Evolutionary conservation across 1,140 invertebrate species (phyloP), one percentile per base, ranked within the genome.

Genomic region (Xylocopa sonorina): DNA sequence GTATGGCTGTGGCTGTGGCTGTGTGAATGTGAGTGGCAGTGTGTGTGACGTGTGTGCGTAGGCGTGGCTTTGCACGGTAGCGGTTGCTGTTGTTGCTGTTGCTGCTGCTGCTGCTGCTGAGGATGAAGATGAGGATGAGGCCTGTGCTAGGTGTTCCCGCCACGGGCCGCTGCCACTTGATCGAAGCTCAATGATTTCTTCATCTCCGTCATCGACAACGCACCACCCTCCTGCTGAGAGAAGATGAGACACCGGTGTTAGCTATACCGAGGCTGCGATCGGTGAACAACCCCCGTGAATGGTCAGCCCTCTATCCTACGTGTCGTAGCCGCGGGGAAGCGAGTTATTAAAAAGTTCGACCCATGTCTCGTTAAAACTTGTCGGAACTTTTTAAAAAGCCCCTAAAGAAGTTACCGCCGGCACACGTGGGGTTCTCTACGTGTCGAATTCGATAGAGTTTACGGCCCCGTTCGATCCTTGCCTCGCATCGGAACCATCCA

Each of bases 151-250:
- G 91, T 92, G 89, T 91, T 92, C 85, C 90, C 91, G 76, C 88
- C 91, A 91, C 86, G 89, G 82, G 89, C 89, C 83, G 84, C 87
- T 74, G 77, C 87, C 86, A 91, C 91, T 88, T 93, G 92, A 89
- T 94, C 94, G 91, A 93, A 94, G 91, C 93, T 93, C 88, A 94
- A 92, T 87, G 94, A 93, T 90, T 94, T 94, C 90, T 94, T 93
- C 91, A 94, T 93, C 90, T 95, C 94, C 87, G 94, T 93, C 92
- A 95, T 94, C 88, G 94, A 94, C 80, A 95, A 90, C 78, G 94
- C 92, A 83, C 94, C 94, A 90, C 94, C 93, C 87, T 94, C 94
- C 93, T 94, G 92, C 92, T 92, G 84, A 87, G 79, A 84, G 55
- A 79, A 85, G n/a, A 43, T 29, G 41, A 73, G 71, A 32, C 34